Evolutionary conservation across 2,113 vertebrate genomes (phyloP).

Genomic region (Oncorhynchus masou): DNA sequence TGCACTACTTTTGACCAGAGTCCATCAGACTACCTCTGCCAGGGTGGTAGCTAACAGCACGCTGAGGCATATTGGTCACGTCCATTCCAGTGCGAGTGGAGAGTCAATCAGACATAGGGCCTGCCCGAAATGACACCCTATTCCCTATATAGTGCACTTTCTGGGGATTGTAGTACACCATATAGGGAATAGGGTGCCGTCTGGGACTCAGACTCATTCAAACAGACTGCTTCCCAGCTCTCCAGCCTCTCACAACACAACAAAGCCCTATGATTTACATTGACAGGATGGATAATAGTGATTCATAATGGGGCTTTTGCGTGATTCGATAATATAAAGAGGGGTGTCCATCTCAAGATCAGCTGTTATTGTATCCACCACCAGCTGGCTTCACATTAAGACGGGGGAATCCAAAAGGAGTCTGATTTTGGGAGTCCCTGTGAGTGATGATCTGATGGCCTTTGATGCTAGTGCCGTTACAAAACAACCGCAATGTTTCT

Average conservation of each 20-base stretch:
- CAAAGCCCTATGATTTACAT: neutral
- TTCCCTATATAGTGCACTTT: no score
- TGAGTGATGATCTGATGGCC: neutral
- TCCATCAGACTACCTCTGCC: neutral
- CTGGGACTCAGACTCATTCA: neutral
- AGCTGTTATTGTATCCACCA: no score
- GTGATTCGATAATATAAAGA: constrained; percentile 1
- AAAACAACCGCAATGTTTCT: neutral
- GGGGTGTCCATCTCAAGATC: neutral
- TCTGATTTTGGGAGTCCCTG: neutral
- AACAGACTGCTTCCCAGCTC: neutral
- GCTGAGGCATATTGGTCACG: neutral
- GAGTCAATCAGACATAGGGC: neutral
- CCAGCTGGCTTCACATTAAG: no score
- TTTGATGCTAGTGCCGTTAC: neutral
- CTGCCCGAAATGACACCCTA: no score
- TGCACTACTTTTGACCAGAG: neutral
- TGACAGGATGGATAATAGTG: constrained; percentile 1
- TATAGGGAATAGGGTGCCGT: neutral
- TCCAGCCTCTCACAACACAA: no score
- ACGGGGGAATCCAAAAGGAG: no score
- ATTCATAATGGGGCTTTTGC: constrained; percentile 4
- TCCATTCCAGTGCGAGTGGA: neutral
- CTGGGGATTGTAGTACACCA: neutral
- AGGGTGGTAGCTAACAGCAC: neutral